phyloP scores from a whole-genome alignment of 1,140 invertebrate genomes.

The Drosophila novamexicana region DNA sequence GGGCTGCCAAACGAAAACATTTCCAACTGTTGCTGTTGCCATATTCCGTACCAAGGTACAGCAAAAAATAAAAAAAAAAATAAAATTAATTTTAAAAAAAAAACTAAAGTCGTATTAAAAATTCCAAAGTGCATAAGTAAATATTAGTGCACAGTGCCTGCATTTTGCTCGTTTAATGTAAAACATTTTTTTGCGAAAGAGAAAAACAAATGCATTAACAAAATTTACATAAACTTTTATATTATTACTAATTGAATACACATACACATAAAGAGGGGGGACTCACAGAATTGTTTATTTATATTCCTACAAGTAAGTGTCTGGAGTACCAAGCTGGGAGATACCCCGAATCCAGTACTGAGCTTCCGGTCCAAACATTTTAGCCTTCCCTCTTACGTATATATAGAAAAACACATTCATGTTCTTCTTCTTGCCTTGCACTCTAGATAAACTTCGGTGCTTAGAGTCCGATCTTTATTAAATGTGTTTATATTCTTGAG shows the following conservation, averaged over 20 bases:
- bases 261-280: neutral
- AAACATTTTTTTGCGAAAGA: constrained; percentile 30
- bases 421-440: no score
- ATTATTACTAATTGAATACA: neutral
- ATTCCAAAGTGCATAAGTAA: constrained; percentile 38
- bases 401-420: no score
- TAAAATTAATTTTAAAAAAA: constrained; percentile 1
- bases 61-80: constrained; percentile 4
- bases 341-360: no score
- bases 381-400: no score
- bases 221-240: neutral
- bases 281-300: neutral
- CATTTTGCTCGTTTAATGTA: constrained; percentile 42
- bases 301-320: neutral
- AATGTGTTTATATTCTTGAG: no score
- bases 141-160: constrained; percentile 42
- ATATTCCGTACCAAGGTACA: constrained; percentile 15
- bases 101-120: constrained; percentile 38
- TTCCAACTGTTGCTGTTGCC: constrained; percentile 9
- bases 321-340: no score
- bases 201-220: constrained; percentile 4
- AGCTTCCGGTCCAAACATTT: no score
- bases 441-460: no score
- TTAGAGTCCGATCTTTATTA: no score
- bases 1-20: constrained; percentile 1